Conservation (phyloP, 2,888 invertebrate species). For the Pocota personata region DNA sequence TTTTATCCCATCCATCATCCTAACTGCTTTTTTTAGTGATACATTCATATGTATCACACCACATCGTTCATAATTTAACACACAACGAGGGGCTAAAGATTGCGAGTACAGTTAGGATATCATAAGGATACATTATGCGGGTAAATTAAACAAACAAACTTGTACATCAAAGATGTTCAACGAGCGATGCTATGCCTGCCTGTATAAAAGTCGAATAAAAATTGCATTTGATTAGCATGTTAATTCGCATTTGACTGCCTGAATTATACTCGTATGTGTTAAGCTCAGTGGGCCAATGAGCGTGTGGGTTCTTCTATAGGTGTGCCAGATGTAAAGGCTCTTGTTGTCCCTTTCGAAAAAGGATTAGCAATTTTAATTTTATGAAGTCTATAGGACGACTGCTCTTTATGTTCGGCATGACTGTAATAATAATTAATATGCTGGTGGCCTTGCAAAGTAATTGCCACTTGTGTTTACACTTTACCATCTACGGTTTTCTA, state of each 20-base stretch:
- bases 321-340: background rate
- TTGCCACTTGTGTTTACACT: conserved; percentile 40
- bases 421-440: background rate
- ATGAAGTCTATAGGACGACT: background rate
- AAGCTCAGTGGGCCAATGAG: too few species aligned
- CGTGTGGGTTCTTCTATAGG: background rate
- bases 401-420: background rate
- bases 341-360: background rate
- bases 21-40: background rate
- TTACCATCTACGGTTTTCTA: conserved; percentile 8
- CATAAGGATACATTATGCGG: background rate
- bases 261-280: too few species aligned
- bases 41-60: background rate
- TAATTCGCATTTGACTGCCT: conserved; percentile 1
- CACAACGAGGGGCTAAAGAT: background rate
- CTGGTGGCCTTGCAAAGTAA: conserved; percentile 35
- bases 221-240: conserved; percentile 48
- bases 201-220: conserved; percentile 25
- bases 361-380: conserved; percentile 52
- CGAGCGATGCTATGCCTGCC: background rate
- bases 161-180: background rate
- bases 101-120: background rate
- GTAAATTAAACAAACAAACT: background rate
- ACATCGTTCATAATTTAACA: background rate
- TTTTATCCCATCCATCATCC: conserved; percentile 16